Evolutionary conservation across 1,140 invertebrate genomes (phyloP).

Genomic region (Eubasilissa regina): DNA sequence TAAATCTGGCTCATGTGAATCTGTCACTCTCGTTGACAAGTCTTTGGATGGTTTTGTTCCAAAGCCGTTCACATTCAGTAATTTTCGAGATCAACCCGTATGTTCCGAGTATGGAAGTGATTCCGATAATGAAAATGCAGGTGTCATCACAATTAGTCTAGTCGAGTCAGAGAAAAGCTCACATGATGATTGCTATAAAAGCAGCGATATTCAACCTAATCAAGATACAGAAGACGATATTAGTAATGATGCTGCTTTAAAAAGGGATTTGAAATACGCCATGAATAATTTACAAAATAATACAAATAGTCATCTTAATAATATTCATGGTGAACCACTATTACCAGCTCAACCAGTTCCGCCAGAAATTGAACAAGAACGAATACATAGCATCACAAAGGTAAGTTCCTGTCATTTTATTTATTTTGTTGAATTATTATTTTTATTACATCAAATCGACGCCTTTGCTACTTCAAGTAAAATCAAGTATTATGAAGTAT

Average conservation of each 20-base stretch:
- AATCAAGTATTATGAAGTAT: no score
- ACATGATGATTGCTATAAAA: conserved; percentile 11
- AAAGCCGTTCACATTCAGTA: conserved; percentile 71
- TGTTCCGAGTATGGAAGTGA: conserved; percentile 43
- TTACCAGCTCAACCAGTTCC: conserved; percentile 75
- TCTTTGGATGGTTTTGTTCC: conserved; percentile 19
- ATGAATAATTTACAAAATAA: conserved; percentile 24
- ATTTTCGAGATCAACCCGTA: conserved; percentile 66
- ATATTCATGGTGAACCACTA: conserved; percentile 63
- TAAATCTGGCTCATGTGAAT: conserved; percentile 27
- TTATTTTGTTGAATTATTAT: conserved; percentile 3
- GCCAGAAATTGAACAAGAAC: conserved; percentile 84
- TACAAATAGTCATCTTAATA: conserved; percentile 28
- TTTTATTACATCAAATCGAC: background rate
- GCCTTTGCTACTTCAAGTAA: no score
- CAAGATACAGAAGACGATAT: background rate
- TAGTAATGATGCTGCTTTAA: conserved; percentile 6
- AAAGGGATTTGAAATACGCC: conserved; percentile 39
- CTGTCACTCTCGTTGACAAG: conserved; percentile 7
- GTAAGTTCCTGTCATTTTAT: conserved; percentile 67
- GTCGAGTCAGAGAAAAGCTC: background rate
- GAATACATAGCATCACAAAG: conserved; percentile 84
- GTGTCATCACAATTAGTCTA: background rate
- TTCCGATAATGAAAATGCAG: conserved; percentile 26
- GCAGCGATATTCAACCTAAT: background rate